Conservation (phyloP, 2,888 invertebrate species). For the Congeria kusceri region DNA sequence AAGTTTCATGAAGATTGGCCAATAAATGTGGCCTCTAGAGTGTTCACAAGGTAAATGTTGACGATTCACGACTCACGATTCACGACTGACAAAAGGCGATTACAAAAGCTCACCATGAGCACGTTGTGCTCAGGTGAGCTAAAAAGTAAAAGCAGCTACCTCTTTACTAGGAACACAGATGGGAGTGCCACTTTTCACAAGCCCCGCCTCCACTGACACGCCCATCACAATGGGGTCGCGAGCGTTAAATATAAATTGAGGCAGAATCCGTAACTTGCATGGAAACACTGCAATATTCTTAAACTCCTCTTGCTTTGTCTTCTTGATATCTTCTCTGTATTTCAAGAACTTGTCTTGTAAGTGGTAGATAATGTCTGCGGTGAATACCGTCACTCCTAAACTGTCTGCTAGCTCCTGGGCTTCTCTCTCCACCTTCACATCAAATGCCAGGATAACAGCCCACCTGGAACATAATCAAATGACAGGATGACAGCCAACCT, state of each 20-base stretch:
- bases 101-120: too few species aligned
- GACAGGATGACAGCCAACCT: too few species aligned
- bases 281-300: constrained; percentile 99
- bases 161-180: constrained; percentile 98
- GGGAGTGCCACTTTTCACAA: constrained; percentile 98
- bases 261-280: constrained; percentile 91
- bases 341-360: constrained; percentile 97
- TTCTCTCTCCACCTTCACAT: constrained; percentile 98
- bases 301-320: constrained; percentile 96
- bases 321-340: constrained; percentile 93
- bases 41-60: too few species aligned
- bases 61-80: too few species aligned
- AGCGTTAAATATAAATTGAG: constrained; percentile 98
- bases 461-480: constrained; percentile 88
- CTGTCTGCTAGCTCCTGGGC: constrained; percentile 99
- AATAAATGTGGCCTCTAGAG: too few species aligned
- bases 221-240: constrained; percentile 99
- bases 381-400: constrained; percentile 93
- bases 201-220: constrained; percentile 97
- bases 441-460: constrained; percentile 99
- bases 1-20: too few species aligned
- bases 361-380: constrained; percentile 99
- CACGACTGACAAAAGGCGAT: too few species aligned
- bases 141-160: constrained; percentile 84
- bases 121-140: neutral